A percentile compares a stretch with the other conserved stretches of the same genome.
Evolutionary conservation across 2,797 vertebrate species (phyloP).

Genomic region (Hybognathus amarus): DNA sequence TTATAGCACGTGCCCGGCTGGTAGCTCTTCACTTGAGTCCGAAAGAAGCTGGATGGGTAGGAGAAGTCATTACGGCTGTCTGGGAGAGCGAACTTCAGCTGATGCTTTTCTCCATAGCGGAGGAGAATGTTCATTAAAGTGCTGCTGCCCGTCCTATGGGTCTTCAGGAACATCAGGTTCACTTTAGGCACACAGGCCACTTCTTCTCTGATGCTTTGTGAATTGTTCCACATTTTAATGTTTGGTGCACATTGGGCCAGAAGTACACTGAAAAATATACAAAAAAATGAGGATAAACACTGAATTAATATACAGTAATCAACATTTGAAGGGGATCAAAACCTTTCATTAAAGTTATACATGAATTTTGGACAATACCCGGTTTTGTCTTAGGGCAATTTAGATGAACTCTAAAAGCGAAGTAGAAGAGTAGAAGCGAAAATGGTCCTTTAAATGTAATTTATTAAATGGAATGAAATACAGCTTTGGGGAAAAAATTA

Average conservation of each 20-base stretch:
- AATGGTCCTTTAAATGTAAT: too few species aligned
- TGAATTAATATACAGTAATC: neutral
- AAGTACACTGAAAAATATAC: constrained; percentile 9
- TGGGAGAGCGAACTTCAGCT: constrained; percentile 89
- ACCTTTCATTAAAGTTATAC: too few species aligned
- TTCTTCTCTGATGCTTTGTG: neutral
- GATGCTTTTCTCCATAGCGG: constrained; percentile 90
- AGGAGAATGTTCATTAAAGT: constrained; percentile 95
- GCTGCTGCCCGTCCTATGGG: constrained; percentile 96
- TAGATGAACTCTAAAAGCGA: too few species aligned
- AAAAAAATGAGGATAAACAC: neutral
- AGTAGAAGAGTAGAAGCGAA: too few species aligned
- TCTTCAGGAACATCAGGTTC: constrained; percentile 96
- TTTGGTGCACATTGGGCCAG: constrained; percentile 27
- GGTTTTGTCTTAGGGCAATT: too few species aligned
- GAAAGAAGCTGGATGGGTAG: constrained; percentile 87
- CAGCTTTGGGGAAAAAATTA: too few species aligned
- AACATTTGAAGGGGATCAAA: too few species aligned
- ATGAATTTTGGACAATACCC: too few species aligned
- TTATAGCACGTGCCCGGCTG: constrained; percentile 88
- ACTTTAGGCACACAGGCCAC: constrained; percentile 76
- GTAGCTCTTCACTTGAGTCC: constrained; percentile 87
- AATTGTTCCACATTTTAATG: neutral
- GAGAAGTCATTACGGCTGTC: constrained; percentile 89
- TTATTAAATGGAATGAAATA: too few species aligned